phyloP scores from a whole-genome alignment of 1,140 invertebrate genomes.

The Bilobella aurantiaca region DNA sequence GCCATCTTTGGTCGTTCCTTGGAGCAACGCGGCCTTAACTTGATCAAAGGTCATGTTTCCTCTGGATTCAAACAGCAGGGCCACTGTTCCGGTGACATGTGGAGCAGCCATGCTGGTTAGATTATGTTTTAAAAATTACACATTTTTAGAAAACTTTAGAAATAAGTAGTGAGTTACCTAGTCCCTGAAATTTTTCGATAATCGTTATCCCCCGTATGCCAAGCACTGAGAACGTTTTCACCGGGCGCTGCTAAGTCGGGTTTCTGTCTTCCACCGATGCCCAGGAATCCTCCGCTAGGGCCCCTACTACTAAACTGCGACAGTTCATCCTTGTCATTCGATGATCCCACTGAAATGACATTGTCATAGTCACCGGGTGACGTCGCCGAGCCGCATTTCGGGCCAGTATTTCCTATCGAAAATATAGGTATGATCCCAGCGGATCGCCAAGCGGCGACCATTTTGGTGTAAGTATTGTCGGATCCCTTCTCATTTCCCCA shows the following conservation, averaged over 20 bases:
- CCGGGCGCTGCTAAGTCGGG: conserved; percentile 20
- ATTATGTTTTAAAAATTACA: neutral
- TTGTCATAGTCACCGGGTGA: neutral
- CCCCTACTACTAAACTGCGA: conserved; percentile 5
- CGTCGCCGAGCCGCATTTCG: neutral
- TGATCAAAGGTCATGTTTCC: neutral
- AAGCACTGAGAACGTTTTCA: conserved; percentile 6
- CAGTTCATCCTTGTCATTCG: neutral
- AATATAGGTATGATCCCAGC: conserved; percentile 9
- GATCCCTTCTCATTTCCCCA: neutral
- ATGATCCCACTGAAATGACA: conserved; percentile 12
- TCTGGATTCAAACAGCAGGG: neutral
- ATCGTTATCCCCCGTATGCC: neutral
- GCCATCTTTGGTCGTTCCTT: neutral
- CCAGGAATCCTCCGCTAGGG: neutral
- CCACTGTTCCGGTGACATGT: conserved; percentile 7
- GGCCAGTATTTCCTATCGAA: conserved; percentile 10
- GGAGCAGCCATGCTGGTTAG: conserved; percentile 4
- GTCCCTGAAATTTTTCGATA: conserved; percentile 3
- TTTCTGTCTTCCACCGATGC: conserved; percentile 2
- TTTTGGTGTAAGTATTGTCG: neutral
- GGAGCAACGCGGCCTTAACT: neutral
- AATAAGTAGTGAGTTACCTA: neutral
- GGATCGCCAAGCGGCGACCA: neutral
- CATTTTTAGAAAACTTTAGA: neutral